Base-by-base conservation (phyloP, 1,140 invertebrate genomes). In the Drosophila bipectinata region DNA sequence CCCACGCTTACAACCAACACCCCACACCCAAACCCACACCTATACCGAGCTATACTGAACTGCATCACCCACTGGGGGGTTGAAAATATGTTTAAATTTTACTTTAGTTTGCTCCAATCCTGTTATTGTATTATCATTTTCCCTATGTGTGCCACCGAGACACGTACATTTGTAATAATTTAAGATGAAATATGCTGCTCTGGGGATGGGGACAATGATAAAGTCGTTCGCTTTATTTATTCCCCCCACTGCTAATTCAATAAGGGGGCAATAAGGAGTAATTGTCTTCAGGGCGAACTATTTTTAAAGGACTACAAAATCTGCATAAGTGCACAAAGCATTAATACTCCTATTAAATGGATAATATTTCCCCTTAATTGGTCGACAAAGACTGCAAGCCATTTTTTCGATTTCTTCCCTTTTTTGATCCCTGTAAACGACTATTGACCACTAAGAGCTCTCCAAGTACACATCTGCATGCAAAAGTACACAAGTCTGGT, bases 141-240 rank as follows among this genome's bases (percentile, higher is more conserved):
- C 67, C 79, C 74, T 79, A 57, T 84, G 59, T 69, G 60, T 34
- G 59, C 32, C 74, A 62, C 37, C 37, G 30, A 55, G 41, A 45
- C 82, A 85, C 82, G 82, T 85, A 79, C 60, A 62, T 78, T 72
- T 54, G 82, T 64, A 78, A 85, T 85, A 85, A 87, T 68, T 85
- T 78, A 67, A 10, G 39, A 78, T 87, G 82, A 85, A 85, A 88
- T 87, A 85, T 85, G 80, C 72, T 61, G 37, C 9, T n/a, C 48
- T 21, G 71, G 60, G 47, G 54, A 30, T 47, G 53, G 39, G 52
- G 24, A 53, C 48, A 32, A 57, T 56, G 68, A 73, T 73, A 73
- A 75, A 73, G 53, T 66, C 62, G 32, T 74, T 66, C 48, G 51
- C 57, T 49, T 61, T 73, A 56, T 56, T 48, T 69, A 56, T 69